Conservation (phyloP, 2,888 invertebrate genomes). For the Chymomyza procnemis region DNA sequence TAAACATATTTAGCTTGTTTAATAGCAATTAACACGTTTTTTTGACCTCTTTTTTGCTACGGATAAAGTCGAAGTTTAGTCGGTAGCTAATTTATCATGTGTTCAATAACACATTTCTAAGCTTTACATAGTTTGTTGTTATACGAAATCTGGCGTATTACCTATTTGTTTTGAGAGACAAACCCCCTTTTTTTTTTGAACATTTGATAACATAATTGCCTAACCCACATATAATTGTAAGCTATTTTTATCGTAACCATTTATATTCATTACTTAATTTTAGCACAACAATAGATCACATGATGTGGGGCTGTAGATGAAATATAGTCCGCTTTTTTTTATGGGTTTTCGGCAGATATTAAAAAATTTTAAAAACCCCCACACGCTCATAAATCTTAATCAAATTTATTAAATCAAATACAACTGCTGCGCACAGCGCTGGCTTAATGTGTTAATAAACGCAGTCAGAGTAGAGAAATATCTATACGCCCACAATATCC, state of each 20-base stretch:
- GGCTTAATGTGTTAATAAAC: conserved; percentile 50
- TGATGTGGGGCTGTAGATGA: conserved; percentile 17
- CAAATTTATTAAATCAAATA: conserved; percentile 76
- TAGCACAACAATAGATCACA: conserved; percentile 26
- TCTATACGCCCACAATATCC: conserved; percentile 63
- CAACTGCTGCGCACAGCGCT: conserved; percentile 16
- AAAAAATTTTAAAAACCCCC: conserved; percentile 39
- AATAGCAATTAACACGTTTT: neutral
- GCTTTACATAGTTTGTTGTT: neutral
- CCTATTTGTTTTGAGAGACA: too few relatives aligned
- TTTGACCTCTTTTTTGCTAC: neutral
- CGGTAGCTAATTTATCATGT: neutral
- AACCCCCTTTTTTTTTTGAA: neutral
- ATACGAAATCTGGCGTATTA: neutral
- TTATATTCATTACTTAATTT: neutral
- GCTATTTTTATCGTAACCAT: neutral
- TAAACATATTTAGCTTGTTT: neutral
- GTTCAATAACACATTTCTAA: neutral
- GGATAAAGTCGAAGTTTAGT: neutral
- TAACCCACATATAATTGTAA: neutral
- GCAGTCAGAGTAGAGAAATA: conserved; percentile 10
- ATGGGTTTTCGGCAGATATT: conserved; percentile 3
- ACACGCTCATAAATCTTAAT: conserved; percentile 70
- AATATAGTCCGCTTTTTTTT: neutral
- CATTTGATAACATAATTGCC: neutral